These are phyloP conservation scores for Tipula helvola DNA, from an alignment of 2,888 invertebrate genomes.

Conservation along the genomic window DNA sequence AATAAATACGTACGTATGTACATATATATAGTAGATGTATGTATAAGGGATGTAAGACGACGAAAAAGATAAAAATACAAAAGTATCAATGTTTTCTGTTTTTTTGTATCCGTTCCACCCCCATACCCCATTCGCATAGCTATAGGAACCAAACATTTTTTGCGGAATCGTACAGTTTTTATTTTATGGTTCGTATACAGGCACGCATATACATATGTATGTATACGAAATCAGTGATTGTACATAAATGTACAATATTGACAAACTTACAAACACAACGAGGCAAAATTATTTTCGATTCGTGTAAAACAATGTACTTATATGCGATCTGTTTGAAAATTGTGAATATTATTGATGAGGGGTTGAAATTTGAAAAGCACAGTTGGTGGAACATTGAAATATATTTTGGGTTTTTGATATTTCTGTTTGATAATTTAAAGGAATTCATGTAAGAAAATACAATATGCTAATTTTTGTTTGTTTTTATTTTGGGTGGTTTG, in stretches of 20 bases:
- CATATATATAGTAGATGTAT: not conserved
- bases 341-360: not conserved
- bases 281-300: not conserved
- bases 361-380: not conserved
- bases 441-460: not conserved
- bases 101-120: not conserved
- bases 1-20: not conserved
- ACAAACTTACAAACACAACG: not conserved
- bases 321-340: not conserved
- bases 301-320: not conserved
- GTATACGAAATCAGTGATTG: not conserved
- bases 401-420: not conserved
- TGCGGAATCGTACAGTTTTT: not conserved
- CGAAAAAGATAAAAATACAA: not conserved
- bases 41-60: not conserved
- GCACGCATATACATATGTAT: not conserved
- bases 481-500: not conserved
- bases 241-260: not conserved
- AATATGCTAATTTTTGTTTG: not conserved
- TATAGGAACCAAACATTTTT: not conserved
- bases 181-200: not conserved
- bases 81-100: not conserved
- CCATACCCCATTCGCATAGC: not conserved
- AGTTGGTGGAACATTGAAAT: not conserved
- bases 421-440: not conserved